A percentile compares a stretch with the other conserved stretches of the same genome.
Evolutionary conservation across 1,140 invertebrate genomes (phyloP).

Genomic region (Cherax quadricarinatus): DNA sequence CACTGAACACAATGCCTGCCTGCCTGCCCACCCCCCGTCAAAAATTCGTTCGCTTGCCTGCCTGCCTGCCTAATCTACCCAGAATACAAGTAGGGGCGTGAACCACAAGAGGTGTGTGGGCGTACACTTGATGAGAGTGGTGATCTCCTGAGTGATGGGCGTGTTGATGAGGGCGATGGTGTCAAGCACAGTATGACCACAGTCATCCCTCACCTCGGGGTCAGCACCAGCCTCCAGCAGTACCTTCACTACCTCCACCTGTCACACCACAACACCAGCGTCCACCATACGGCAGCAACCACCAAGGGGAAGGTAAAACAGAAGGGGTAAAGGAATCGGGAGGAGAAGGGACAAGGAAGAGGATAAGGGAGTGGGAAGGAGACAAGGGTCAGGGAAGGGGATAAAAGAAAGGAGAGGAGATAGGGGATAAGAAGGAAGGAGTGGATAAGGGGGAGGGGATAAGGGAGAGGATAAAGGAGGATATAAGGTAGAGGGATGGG

Average conservation of each 20-base stretch:
- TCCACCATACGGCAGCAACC: not conserved
- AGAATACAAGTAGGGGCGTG: too few species aligned
- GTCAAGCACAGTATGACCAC: conserved; percentile 91
- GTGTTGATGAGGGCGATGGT: conserved; percentile 91
- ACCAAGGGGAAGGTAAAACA: not conserved
- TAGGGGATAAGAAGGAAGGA: not conserved
- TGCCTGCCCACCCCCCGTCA: too few species aligned
- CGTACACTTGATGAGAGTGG: conserved; percentile 89
- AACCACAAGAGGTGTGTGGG: too few species aligned
- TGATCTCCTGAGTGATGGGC: conserved; percentile 90
- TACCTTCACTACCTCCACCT: conserved; percentile 88
- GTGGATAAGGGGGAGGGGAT: not conserved
- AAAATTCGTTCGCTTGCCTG: too few species aligned
- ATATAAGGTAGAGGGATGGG: not conserved
- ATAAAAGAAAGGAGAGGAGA: not conserved
- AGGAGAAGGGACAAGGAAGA: not conserved
- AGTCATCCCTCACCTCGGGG: conserved; percentile 85
- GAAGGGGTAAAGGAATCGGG: not conserved
- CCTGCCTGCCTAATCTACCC: too few species aligned
- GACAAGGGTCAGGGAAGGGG: not conserved
- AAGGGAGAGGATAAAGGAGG: not conserved
- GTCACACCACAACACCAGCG: not conserved
- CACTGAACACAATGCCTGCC: too few species aligned
- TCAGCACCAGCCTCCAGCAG: conserved; percentile 90
- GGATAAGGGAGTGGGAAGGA: not conserved